phyloP scores from a whole-genome alignment of 2,113 vertebrate species.

The Recurvirostra avosetta region DNA sequence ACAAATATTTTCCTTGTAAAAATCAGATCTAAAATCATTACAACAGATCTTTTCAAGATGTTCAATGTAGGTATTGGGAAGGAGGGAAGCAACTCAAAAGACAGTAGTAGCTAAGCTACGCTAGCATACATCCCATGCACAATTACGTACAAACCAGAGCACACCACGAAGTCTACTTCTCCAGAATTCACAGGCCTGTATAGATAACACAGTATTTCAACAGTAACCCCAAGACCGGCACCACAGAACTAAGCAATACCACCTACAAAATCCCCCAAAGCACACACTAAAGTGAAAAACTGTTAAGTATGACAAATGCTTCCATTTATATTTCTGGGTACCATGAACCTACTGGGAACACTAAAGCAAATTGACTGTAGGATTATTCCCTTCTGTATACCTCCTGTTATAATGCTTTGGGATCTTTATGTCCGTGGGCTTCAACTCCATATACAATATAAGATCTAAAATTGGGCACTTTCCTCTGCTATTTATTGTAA shows the following conservation, averaged over 20 bases:
- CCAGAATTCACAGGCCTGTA: not conserved
- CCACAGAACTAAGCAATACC: not conserved
- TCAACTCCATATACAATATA: accelerated
- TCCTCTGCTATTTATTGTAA: not conserved
- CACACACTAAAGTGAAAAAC: not conserved
- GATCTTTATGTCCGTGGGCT: not conserved
- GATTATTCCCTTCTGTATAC: not conserved
- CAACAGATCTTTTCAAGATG: not conserved
- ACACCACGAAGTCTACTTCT: accelerated
- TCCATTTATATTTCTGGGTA: not conserved
- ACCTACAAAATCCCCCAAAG: not conserved
- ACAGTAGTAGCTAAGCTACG: not conserved
- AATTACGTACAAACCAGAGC: not conserved
- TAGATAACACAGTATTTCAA: not conserved
- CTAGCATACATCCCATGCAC: not conserved
- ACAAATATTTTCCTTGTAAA: not conserved
- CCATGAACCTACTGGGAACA: not conserved
- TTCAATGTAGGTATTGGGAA: not conserved
- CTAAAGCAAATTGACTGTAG: not conserved
- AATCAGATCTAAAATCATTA: not conserved
- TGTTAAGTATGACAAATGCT: not conserved
- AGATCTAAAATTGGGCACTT: not conserved
- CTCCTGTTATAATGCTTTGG: not conserved
- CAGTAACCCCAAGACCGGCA: not conserved
- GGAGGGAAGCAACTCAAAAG: not conserved